Conservation (phyloP, 2,113 vertebrate genomes). For the Aythya baeri region DNA sequence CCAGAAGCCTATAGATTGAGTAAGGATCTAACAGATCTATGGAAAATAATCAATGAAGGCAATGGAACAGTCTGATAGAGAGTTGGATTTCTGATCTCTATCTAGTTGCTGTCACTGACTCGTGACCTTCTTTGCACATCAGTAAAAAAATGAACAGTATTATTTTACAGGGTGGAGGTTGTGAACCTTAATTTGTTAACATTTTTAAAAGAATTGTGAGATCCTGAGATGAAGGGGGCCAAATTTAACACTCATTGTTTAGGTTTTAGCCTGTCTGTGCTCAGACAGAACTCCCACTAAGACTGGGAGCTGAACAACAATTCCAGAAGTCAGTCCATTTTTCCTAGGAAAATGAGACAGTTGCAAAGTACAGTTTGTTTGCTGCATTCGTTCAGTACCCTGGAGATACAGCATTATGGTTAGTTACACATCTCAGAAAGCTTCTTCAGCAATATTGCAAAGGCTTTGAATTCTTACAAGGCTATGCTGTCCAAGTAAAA, state of each 20-base stretch:
- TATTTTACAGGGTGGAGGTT: constrained; percentile 19
- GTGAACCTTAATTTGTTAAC: constrained; percentile 51
- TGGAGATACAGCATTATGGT: constrained; percentile 57
- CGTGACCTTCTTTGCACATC: not conserved
- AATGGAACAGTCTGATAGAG: not conserved
- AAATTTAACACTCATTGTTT: constrained; percentile 54
- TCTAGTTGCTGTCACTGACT: not conserved
- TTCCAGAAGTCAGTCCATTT: constrained; percentile 59
- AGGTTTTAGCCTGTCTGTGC: constrained; percentile 34
- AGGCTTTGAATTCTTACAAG: constrained; percentile 62
- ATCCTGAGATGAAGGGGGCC: constrained; percentile 28
- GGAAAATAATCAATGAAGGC: constrained; percentile 17
- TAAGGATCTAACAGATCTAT: not conserved
- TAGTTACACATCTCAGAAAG: constrained; percentile 53
- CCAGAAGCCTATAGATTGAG: not conserved
- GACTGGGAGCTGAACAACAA: constrained; percentile 41
- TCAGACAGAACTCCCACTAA: constrained; percentile 56
- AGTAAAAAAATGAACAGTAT: not conserved
- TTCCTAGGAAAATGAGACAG: constrained; percentile 60
- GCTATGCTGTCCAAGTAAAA: constrained; percentile 65
- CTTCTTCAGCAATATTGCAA: constrained; percentile 44
- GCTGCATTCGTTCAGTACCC: constrained; percentile 6
- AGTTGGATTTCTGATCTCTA: not conserved
- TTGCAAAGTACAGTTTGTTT: constrained; percentile 45
- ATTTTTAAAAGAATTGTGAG: constrained; percentile 60